A percentile compares a stretch with the other conserved stretches of the same genome.
Evolutionary conservation across 35 echinoderm and acorn worm genomes (phyloP).

Genomic region (Hemicentrotus pulcherrimus): DNA sequence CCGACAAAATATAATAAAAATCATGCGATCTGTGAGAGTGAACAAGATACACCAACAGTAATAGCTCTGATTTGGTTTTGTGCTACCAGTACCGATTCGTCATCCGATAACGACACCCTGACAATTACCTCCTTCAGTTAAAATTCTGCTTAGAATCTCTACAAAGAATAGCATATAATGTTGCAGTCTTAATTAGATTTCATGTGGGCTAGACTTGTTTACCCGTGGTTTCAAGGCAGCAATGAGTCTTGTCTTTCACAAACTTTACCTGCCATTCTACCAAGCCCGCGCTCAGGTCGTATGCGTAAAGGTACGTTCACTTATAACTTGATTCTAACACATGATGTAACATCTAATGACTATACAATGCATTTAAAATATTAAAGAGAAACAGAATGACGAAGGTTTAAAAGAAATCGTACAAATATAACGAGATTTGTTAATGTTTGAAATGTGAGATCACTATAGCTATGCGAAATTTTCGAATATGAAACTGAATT

Average conservation of each 20-base stretch:
- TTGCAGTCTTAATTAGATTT: not conserved
- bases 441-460: too few species aligned
- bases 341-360: too few species aligned
- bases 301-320: too few species aligned
- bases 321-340: too few species aligned
- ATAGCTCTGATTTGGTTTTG: not conserved
- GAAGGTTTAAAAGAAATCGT: too few species aligned
- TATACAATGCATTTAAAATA: too few species aligned
- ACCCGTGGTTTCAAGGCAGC: not conserved
- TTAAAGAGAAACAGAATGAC: too few species aligned
- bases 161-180: not conserved
- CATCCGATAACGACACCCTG: not conserved
- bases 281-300: too few species aligned
- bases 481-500: too few species aligned
- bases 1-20: not conserved
- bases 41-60: not conserved
- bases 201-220: not conserved
- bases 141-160: not conserved
- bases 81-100: not conserved
- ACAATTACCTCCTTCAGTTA: not conserved
- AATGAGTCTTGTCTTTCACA: not conserved
- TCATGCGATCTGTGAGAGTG: not conserved
- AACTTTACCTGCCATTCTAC: too few species aligned
- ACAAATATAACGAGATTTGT: too few species aligned
- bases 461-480: too few species aligned